Conservation (phyloP, 2,113 vertebrate species). For the Ramphastos sulfuratus region DNA sequence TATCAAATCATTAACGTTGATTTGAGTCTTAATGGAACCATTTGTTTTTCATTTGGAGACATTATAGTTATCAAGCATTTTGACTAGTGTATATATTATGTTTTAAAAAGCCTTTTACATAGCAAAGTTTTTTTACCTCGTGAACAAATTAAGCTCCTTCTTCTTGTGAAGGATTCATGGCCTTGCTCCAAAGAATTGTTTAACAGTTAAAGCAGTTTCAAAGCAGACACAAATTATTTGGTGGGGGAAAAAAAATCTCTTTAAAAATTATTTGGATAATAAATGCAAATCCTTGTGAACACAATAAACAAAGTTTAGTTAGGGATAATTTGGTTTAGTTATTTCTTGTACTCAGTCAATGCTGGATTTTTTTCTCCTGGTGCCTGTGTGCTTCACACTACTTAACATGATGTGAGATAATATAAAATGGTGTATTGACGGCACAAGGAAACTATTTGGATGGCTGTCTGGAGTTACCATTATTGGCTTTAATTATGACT, state of each 20-base stretch:
- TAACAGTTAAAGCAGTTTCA: conserved; percentile 49
- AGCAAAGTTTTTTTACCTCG: conserved; percentile 18
- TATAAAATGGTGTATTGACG: conserved; percentile 69
- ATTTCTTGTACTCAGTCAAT: conserved; percentile 59
- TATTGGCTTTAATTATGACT: conserved; percentile 79
- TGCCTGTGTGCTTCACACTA: conserved; percentile 50
- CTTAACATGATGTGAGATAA: conserved; percentile 71
- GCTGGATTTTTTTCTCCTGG: conserved; percentile 64
- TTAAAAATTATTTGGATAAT: conserved; percentile 60
- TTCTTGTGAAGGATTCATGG: conserved; percentile 45
- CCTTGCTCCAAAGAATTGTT: conserved; percentile 47
- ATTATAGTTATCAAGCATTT: not conserved
- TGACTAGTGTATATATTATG: not conserved
- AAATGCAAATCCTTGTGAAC: conserved; percentile 59
- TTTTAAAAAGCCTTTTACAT: conserved; percentile 29
- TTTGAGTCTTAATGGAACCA: conserved; percentile 12
- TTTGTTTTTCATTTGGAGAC: conserved; percentile 41
- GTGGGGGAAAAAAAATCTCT: not conserved
- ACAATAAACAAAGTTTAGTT: conserved; percentile 64
- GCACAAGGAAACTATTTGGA: conserved; percentile 77
- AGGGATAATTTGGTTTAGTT: conserved; percentile 49
- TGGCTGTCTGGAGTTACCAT: conserved; percentile 77
- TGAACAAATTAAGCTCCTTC: conserved; percentile 19
- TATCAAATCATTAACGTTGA: conserved; percentile 28
- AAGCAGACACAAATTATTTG: conserved; percentile 32